A percentile compares a stretch with the other conserved stretches of the same genome.
phyloP scores from a whole-genome alignment of 2,888 invertebrate genomes.

The Cheilosia vernalis region DNA sequence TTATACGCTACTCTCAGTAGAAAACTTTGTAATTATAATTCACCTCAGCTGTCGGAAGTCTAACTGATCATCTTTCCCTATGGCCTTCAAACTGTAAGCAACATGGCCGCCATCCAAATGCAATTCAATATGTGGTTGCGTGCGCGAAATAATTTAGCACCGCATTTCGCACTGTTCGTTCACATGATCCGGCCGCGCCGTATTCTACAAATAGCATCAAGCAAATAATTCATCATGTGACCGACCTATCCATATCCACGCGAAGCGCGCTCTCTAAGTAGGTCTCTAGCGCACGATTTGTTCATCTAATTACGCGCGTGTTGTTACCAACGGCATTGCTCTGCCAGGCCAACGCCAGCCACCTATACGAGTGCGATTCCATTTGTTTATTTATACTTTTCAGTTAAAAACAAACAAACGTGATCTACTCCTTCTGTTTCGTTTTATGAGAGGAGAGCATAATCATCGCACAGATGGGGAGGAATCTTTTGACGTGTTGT shows the following conservation, averaged over 20 bases:
- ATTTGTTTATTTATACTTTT: too few relatives aligned
- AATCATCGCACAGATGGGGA: background rate
- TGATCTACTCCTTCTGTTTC: background rate
- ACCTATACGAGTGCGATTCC: too few relatives aligned
- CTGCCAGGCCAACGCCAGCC: background rate
- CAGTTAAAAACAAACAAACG: too few relatives aligned
- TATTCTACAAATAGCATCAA: background rate
- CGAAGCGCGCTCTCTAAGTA: background rate
- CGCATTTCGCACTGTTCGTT: background rate
- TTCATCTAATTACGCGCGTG: background rate
- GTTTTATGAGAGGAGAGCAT: background rate
- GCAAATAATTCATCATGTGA: background rate
- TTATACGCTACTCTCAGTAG: too few relatives aligned
- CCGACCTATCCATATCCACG: background rate
- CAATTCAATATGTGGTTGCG: background rate
- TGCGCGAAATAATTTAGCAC: background rate
- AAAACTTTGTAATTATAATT: too few relatives aligned
- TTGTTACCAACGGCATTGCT: background rate
- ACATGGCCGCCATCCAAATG: background rate
- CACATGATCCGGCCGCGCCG: background rate
- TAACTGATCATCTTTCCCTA: too few relatives aligned
- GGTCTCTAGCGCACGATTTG: background rate
- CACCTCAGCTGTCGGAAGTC: background rate
- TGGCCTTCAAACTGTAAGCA: too few relatives aligned
- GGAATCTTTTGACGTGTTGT: background rate